Percentiles rank a stretch among this genome's conserved stretches.
Conservation (phyloP, 2,113 vertebrate species). For the Caranx ignobilis region DNA sequence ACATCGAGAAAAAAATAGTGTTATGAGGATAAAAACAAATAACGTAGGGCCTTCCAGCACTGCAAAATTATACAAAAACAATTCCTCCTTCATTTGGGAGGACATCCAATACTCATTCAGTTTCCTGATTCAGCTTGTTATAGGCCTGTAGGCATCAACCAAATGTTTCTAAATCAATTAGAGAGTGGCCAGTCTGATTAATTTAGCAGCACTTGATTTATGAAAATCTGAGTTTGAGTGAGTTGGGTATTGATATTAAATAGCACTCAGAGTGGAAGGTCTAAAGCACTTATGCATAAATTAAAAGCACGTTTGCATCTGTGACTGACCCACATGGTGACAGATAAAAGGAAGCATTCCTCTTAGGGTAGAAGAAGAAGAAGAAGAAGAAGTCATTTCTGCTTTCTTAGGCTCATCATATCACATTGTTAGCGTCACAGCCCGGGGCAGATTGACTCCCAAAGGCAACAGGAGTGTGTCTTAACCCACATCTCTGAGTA, state of each 20-base stretch:
- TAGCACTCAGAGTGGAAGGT: conserved; percentile 8
- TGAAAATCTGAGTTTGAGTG: conserved; percentile 35
- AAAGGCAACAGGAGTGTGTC: background rate
- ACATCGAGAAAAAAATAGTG: background rate
- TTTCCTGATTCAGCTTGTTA: background rate
- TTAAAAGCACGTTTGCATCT: background rate
- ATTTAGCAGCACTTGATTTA: conserved; percentile 26
- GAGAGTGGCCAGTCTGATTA: conserved; percentile 12
- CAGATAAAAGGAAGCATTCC: background rate
- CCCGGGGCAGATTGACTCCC: background rate
- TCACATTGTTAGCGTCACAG: background rate
- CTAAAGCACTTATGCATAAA: background rate
- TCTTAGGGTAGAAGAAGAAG: background rate
- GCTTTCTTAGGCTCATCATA: background rate
- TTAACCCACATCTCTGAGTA: background rate
- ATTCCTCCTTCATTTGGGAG: conserved; percentile 6
- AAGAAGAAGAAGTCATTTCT: background rate
- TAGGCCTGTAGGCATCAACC: background rate
- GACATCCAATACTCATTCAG: conserved; percentile 24
- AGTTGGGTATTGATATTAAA: conserved; percentile 33
- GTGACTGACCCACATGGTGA: background rate
- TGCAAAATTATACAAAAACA: background rate
- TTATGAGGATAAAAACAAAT: background rate
- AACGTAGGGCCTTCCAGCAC: background rate
- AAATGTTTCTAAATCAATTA: conserved; percentile 34